Conservation (phyloP, 1,140 invertebrate species). For the Anthonomus grandis region DNA sequence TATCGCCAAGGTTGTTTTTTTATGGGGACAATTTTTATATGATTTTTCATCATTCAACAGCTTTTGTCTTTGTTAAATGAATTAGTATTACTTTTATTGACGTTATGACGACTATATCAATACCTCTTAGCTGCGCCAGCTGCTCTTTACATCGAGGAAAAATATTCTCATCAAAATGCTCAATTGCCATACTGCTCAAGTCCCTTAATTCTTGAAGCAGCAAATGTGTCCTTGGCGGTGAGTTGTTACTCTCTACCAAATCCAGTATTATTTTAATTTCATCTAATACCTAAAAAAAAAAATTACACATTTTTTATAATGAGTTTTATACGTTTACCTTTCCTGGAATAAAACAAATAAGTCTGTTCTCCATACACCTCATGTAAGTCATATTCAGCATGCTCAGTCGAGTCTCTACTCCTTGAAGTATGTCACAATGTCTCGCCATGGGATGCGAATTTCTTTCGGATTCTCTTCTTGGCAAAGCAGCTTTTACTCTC, state of each 20-base stretch:
- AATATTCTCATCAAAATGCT: conserved; percentile 93
- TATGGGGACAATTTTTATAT: no score
- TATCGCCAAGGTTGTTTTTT: no score
- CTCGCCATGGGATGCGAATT: conserved; percentile 76
- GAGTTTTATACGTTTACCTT: conserved; percentile 58
- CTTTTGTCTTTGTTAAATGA: no score
- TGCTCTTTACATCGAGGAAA: conserved; percentile 53
- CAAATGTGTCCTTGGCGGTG: conserved; percentile 75
- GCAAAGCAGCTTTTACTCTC: conserved; percentile 77
- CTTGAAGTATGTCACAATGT: conserved; percentile 85
- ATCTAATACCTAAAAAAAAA: conserved; percentile 71
- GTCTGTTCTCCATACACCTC: conserved; percentile 75
- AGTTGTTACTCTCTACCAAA: conserved; percentile 63
- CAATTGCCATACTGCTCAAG: conserved; percentile 94
- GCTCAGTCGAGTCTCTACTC: conserved; percentile 85
- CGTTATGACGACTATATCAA: not conserved
- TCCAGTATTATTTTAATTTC: conserved; percentile 75
- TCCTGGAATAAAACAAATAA: conserved; percentile 92
- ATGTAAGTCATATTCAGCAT: conserved; percentile 90
- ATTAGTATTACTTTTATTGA: no score
- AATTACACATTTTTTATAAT: conserved; percentile 1
- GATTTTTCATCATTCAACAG: no score
- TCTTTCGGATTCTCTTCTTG: conserved; percentile 84
- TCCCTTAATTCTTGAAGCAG: conserved; percentile 84
- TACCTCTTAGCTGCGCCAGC: conserved; percentile 29